Percentiles rank a stretch among this genome's conserved stretches.
phyloP scores from a whole-genome alignment of 1,140 invertebrate species.

The Copidosoma floridanum region DNA sequence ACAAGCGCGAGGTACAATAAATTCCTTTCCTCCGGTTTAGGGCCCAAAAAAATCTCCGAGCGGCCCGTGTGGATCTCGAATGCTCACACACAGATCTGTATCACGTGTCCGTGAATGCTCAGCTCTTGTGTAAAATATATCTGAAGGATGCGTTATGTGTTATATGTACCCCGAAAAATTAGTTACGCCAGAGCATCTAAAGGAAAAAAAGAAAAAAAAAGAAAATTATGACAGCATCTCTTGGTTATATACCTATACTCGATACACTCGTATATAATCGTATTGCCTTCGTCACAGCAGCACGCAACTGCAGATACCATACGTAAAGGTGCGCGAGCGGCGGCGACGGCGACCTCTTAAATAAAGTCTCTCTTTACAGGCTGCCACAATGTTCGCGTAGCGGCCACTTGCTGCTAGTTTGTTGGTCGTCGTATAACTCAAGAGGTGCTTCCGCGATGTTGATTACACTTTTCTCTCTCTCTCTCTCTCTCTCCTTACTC shows the following conservation, averaged over 20 bases:
- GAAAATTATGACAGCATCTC: too few relatives aligned
- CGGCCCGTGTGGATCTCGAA: too few relatives aligned
- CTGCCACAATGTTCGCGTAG: constrained; percentile 33
- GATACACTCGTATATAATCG: background rate
- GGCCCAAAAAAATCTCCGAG: constrained; percentile 19
- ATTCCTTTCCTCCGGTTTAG: constrained; percentile 25
- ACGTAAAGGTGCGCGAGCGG: background rate
- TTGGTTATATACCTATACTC: too few relatives aligned
- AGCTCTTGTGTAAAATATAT: too few relatives aligned
- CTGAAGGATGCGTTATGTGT: too few relatives aligned
- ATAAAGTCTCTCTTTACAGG: constrained; percentile 37
- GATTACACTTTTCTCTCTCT: constrained; percentile 32
- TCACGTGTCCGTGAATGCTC: too few relatives aligned
- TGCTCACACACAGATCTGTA: background rate
- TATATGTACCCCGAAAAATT: too few relatives aligned
- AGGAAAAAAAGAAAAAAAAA: too few relatives aligned
- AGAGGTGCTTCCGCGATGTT: constrained; percentile 38
- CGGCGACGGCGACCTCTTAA: constrained; percentile 30
- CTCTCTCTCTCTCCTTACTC: background rate
- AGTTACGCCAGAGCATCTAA: too few relatives aligned
- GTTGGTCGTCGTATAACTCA: constrained; percentile 38
- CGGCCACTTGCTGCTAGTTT: constrained; percentile 35
- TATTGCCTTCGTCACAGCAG: background rate
- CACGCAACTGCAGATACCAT: background rate
- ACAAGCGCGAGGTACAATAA: constrained; percentile 19